Percentiles rank a stretch among this genome's conserved stretches.
Evolutionary conservation across 2,888 invertebrate genomes (phyloP).

Genomic region (Tipula helvola): DNA sequence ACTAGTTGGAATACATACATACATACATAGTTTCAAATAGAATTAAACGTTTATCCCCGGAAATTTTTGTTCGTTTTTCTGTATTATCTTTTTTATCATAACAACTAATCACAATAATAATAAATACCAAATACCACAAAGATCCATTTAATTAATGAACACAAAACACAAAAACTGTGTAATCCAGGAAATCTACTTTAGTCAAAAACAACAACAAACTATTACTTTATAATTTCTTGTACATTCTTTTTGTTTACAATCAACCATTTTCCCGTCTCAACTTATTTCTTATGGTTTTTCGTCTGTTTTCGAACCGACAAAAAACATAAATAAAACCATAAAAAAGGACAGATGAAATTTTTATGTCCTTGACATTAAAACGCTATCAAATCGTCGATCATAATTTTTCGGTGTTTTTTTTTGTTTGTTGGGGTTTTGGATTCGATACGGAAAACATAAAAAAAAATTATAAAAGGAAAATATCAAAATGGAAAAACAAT

Average conservation of each 20-base stretch:
- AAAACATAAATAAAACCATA: background rate
- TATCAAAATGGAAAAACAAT: background rate
- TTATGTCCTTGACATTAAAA: background rate
- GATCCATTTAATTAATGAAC: background rate
- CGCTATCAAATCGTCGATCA: background rate
- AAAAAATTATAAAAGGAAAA: background rate
- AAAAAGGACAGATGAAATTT: background rate
- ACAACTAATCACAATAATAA: background rate
- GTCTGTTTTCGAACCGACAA: background rate
- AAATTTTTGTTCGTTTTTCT: background rate
- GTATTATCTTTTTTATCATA: background rate
- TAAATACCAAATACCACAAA: background rate
- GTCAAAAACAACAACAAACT: background rate
- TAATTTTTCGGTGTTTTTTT: background rate
- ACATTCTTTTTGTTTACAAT: background rate
- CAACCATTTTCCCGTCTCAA: background rate
- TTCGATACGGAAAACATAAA: background rate
- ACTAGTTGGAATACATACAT: background rate
- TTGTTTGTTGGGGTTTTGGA: background rate
- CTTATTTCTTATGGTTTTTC: background rate
- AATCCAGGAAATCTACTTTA: conserved; percentile 4
- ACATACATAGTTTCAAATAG: background rate
- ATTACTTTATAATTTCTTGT: background rate
- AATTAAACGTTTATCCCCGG: background rate
- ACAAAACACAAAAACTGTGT: background rate